Evolutionary conservation across 1,140 invertebrate genomes (phyloP), one percentile per base, ranked within the genome.

Genomic region (Macrobrachium nipponense): DNA sequence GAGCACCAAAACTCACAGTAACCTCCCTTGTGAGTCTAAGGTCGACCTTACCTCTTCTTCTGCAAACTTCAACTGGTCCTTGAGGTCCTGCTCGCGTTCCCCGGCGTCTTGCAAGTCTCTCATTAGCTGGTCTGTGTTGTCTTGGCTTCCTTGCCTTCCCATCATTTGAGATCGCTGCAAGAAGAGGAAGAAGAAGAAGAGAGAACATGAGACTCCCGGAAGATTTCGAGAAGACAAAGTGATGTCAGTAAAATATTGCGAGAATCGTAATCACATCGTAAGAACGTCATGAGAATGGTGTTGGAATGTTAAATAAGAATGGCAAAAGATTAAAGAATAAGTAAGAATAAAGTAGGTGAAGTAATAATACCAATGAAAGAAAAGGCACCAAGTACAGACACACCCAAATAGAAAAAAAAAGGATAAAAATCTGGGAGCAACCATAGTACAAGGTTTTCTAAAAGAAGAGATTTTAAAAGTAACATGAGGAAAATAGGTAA

Each of bases 71-170:
- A 98, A 91, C 91, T 98, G 97, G 91, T 98, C 97, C 87, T 96
- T 94, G 0, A 98, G 92, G 92, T 99, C 97, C 8, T 96, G 96
- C 91, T 99, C 97, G 51, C 97, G 91, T 92, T 99, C 97, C 73
- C 97, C 92, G 12, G 96, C 95, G 91, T 98, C 97, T 91, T 97
- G 96, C 1, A 98, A 92, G 90, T 98, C 96, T 73, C 96, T 92
- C 75, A 97, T 92, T 43, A 98, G 91, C 90, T 97, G 95, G 80
- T 95, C 90, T 93, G 73, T 88, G 89, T 88, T 89, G 73, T 89
- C 89, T 62, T 89, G 87, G 81, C 89, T 89, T 18, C 88, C 88
- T 51, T 89, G 88, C 0, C 88, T 64, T 51, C 86, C 88, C 86
- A 89, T 87, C 88, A 89, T 80, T 72, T 87, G 82, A 6, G 88